Evolutionary conservation across 2,888 invertebrate genomes (phyloP), one percentile per base, ranked within the genome.

Genomic region (Morpho deidamia): DNA sequence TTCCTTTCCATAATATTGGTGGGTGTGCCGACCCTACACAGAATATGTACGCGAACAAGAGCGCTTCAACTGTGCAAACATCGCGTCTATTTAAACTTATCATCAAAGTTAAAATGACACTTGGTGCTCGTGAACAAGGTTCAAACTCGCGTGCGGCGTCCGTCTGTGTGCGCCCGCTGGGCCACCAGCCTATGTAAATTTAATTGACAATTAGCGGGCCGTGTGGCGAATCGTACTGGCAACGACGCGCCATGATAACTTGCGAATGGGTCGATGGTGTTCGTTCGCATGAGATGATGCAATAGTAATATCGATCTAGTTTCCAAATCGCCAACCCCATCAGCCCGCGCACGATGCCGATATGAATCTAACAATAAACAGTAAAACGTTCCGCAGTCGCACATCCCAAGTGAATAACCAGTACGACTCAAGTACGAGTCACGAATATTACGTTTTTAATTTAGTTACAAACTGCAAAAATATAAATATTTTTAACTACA

Each of bases 11-110:
- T 23, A 23, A 23, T 23, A 23, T 23, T 23, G 23, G 23, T 23
- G 23, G 23, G 23, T 23, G 38, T 14, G 32, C 11, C 48, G 40
- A 8, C 48, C 48, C 48, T 41, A 8, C 40, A 10, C 40, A 1
- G 40, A 39, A 47, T 47, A 40, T 32, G 39, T 39, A 40, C 34
- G 40, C 40, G 40, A 47, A 47, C 39, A 39, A 10, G 11, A 46
- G 34, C 33, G 33, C 48, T 48, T 48, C 40, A 48, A 48, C 48
- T 48, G 48, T 48, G 48, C 48, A 48, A 40, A 48, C 48, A 41
- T 48, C 33, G 48, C 10, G 39, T 48, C 40, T 12, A 40, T 40
- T 40, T 41, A 11, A 11, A 33, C 8, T n/a, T n/a, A n/a, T 5
- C 10, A 7, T 40, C 10, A 10, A 40, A 33, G 9, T 7, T 10